A percentile compares a stretch with the other conserved stretches of the same genome.
Evolutionary conservation across 2,797 vertebrate species (phyloP).

Genomic region (Ictinia mississippiensis): DNA sequence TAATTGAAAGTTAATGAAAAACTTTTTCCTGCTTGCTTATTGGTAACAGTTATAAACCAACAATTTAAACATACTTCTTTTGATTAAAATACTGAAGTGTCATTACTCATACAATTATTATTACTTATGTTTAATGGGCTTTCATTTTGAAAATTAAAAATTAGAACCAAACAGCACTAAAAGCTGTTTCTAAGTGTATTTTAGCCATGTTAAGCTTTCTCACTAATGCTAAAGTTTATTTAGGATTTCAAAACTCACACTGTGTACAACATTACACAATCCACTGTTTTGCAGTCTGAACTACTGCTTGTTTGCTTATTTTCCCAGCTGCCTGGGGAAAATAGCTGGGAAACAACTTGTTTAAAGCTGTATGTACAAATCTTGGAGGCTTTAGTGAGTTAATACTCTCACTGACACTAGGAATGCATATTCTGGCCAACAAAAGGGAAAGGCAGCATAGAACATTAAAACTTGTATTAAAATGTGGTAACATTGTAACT

Average conservation of each 20-base stretch:
- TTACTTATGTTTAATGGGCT: background rate
- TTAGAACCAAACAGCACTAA: background rate
- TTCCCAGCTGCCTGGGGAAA: slow-evolving; percentile 13
- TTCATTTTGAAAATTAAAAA: background rate
- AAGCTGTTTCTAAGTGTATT: background rate
- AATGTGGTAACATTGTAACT: background rate
- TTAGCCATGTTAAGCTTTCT: background rate
- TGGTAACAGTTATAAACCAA: background rate
- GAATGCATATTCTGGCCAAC: background rate
- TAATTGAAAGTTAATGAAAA: background rate
- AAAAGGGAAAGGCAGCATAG: background rate
- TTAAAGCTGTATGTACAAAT: slow-evolving; percentile 11
- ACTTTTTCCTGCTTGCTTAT: background rate
- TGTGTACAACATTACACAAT: background rate
- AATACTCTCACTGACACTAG: background rate
- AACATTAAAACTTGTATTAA: background rate
- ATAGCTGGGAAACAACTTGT: background rate
- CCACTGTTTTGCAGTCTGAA: background rate
- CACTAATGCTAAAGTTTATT: background rate
- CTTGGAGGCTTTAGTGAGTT: background rate
- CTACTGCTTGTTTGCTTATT: slow-evolving; percentile 23
- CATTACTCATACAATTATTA: background rate
- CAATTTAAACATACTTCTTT: background rate
- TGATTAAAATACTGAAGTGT: background rate
- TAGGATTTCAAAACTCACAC: background rate